Percentiles rank a stretch among this genome's conserved stretches.
Evolutionary conservation across 2,888 invertebrate species (phyloP).

Genomic region (Zhuqinia jingwanae): DNA sequence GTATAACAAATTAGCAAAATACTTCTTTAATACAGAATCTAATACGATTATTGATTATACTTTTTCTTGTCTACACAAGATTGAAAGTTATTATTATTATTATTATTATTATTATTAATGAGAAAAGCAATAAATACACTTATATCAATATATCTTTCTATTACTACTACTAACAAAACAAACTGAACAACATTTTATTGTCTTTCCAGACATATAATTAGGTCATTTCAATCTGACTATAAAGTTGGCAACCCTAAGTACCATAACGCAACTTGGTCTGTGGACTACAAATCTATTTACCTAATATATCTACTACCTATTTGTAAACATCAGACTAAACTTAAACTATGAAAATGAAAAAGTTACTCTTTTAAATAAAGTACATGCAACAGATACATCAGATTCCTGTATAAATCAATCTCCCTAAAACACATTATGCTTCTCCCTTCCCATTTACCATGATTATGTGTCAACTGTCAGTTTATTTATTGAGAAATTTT

Average conservation of each 20-base stretch:
- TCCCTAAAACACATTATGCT: no score
- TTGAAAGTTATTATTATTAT: background rate
- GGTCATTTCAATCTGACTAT: conserved; percentile 40
- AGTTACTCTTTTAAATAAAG: no score
- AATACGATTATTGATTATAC: no score
- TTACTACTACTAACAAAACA: background rate
- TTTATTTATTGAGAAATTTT: no score
- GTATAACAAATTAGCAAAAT: background rate
- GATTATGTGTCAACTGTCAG: no score
- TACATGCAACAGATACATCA: no score
- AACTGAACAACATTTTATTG: background rate
- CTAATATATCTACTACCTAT: no score
- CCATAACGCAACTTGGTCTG: background rate
- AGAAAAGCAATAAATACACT: background rate
- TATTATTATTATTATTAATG: background rate
- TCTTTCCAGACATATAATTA: background rate
- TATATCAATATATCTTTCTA: background rate
- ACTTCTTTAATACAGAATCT: background rate
- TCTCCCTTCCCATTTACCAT: no score
- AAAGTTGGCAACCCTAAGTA: conserved; percentile 39
- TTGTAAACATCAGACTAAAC: no score
- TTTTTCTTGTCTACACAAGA: no score
- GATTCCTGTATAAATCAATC: background rate
- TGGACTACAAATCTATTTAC: no score
- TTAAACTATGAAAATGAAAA: no score